Evolutionary conservation across 2,888 invertebrate species (phyloP).

Genomic region (Rhodophaea formosa): DNA sequence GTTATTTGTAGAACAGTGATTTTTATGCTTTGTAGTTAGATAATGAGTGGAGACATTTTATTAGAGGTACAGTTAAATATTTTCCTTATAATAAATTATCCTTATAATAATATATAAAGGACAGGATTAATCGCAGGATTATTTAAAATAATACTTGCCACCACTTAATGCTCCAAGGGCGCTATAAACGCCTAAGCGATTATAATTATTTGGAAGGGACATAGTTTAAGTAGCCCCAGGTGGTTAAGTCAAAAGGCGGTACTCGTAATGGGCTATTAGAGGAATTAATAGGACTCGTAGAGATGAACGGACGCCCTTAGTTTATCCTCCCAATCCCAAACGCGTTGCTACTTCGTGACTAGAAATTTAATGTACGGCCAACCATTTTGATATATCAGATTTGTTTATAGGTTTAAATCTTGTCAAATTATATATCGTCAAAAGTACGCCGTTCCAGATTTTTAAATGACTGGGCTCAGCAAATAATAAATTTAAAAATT

Average conservation of each 20-base stretch:
- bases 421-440: no score
- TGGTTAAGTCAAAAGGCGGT: constrained; percentile 32
- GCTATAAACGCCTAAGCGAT: constrained; percentile 22
- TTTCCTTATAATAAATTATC: no score
- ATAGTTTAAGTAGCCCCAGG: constrained; percentile 27
- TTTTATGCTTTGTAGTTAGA: no score
- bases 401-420: not conserved
- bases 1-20: no score
- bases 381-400: constrained; percentile 23
- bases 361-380: constrained; percentile 42
- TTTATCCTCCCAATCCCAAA: constrained; percentile 49
- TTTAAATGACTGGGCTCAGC: no score
- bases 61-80: no score
- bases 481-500: no score
- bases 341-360: constrained; percentile 55
- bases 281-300: constrained; percentile 29
- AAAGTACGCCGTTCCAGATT: no score
- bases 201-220: constrained; percentile 17
- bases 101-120: no score
- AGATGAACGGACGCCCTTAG: constrained; percentile 36
- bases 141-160: not conserved
- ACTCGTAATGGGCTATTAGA: constrained; percentile 30
- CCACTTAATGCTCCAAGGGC: not conserved
- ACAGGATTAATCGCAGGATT: not conserved
- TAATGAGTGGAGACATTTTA: no score